Base-by-base conservation (phyloP, 1,140 invertebrate genomes). In the Aphaenogaster ashmeadi region DNA sequence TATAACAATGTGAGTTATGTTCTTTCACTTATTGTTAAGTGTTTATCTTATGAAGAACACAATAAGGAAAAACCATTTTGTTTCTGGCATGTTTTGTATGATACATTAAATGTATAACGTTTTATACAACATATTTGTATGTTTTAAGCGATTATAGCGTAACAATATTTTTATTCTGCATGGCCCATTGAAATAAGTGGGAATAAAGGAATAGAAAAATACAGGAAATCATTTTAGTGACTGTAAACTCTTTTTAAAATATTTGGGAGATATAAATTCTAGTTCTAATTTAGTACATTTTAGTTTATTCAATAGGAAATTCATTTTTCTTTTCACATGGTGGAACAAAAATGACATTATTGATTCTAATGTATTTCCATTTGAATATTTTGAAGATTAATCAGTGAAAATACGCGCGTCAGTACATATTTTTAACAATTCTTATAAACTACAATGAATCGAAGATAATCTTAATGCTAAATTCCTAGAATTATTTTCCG, bases 401-500 rank as follows among this genome's bases (percentile, higher is more conserved):
- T 36, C 13, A 50, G 0, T 60, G 36, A 62, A 87, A 50, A 69
- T 72, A 36, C 8, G 54, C 78, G 47, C 2, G 56, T 77, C 33
- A 80, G 47, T 13, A 80, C 15, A 88, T 90, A 50, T 64, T 80
- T 69, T 90, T 54, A 88, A 90, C 52, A 38, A 62, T 66, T 78
- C 67, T 89, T 74, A 84, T 9, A 44, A 75, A 13, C 80, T 90
- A 81, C 33, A 38, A 33, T 60, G 75, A 89, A 78, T 77, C 13
- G 60, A 18, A 56, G 3, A n/a, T 69, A 56, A 27, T 83, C 64
- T 62, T 54, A 87, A 50, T 27, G 88, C 91, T 91, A 93, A 27
- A 47, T 15, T 60, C 41, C 15, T 80, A 78, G 50, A 89, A 83
- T 90, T 96, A 97, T 92, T 97, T 97, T 91, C 96, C 96, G 80